Conservation (phyloP, 1,140 invertebrate genomes). For the Drosophila murphyi region DNA sequence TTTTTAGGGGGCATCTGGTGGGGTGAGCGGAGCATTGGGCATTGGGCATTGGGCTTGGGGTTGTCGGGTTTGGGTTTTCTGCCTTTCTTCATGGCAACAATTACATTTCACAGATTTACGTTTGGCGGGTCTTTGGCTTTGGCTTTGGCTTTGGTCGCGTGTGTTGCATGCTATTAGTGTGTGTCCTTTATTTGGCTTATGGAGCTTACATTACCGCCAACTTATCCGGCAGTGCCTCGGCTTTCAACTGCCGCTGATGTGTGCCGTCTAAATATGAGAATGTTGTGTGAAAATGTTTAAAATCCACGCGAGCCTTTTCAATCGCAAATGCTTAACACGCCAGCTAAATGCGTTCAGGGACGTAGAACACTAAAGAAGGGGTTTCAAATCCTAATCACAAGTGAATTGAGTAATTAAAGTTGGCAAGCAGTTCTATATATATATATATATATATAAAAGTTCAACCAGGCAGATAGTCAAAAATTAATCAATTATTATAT, state of each 20-base stretch:
- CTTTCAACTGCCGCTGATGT: conserved; percentile 63
- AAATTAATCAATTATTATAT: no score
- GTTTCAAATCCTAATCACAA: background rate
- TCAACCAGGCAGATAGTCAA: no score
- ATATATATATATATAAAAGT: no score
- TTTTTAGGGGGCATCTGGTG: conserved; percentile 6
- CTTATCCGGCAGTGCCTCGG: background rate
- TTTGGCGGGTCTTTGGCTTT: conserved; percentile 34
- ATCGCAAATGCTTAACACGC: conserved; percentile 77
- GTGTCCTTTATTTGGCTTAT: conserved; percentile 78
- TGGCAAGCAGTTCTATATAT: no score
- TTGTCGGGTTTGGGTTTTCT: conserved; percentile 9
- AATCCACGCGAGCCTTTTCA: conserved; percentile 74
- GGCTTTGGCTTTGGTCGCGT: conserved; percentile 58
- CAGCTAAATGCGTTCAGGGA: conserved; percentile 31
- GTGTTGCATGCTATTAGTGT: conserved; percentile 75
- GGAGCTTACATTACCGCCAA: conserved; percentile 73
- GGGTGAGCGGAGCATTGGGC: background rate
- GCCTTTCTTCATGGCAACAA: conserved; percentile 75
- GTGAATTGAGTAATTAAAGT: no score
- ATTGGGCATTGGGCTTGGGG: conserved; percentile 14
- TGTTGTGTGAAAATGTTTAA: conserved; percentile 82
- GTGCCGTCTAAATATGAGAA: conserved; percentile 81
- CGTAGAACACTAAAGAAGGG: background rate
- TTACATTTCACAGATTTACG: conserved; percentile 81